These are phyloP conservation scores for Dromaius novaehollandiae DNA, from an alignment of 2,113 vertebrate species.

Conservation along the genomic window DNA sequence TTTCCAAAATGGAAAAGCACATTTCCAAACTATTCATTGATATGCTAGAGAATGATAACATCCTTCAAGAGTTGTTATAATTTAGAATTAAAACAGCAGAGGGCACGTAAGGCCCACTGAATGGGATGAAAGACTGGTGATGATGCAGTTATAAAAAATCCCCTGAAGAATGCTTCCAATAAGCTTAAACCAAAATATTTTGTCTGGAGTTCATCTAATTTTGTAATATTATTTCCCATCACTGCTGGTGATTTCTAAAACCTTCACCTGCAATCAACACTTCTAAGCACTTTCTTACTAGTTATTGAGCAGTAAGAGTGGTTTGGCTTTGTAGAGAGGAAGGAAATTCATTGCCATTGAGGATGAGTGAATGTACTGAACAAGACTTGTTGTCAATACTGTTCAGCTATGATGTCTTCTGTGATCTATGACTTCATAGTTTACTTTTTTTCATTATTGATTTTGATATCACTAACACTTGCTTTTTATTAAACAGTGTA, in stretches of 20 bases:
- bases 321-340: not conserved
- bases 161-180: not conserved
- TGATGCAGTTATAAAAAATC: not conserved
- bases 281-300: not conserved
- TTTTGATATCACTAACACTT: not conserved
- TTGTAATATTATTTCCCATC: not conserved
- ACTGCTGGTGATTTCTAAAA: not conserved
- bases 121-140: not conserved
- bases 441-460: not conserved
- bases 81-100: constrained; percentile 27
- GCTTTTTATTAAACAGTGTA: not conserved
- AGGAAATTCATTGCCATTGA: not conserved
- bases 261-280: not conserved
- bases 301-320: not conserved
- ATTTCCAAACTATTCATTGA: not conserved
- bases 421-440: not conserved
- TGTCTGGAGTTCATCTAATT: not conserved
- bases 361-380: not conserved
- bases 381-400: not conserved
- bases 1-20: not conserved
- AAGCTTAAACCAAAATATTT: not conserved
- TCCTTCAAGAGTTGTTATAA: not conserved
- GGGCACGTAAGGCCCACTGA: constrained; percentile 25
- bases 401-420: not conserved
- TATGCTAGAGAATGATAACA: not conserved